Conservation (phyloP, 64 coral and sea anemone genomes). For the Trachythela sp. region DNA sequence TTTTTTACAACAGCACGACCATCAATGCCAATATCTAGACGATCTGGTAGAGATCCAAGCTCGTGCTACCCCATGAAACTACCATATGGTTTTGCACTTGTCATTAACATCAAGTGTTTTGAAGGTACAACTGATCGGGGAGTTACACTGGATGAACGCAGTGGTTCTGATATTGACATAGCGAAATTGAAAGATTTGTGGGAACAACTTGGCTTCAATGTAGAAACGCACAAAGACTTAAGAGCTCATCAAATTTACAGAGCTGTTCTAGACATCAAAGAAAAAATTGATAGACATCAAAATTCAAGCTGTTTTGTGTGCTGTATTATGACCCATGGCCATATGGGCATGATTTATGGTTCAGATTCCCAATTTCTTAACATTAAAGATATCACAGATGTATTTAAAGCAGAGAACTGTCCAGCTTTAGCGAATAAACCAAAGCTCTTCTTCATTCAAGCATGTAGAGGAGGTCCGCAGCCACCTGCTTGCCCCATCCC, state of each 20-base stretch:
- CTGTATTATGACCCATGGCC: constrained; percentile 73
- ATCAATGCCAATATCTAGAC: too few relatives aligned
- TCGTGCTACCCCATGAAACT: not conserved
- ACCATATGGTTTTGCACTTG: constrained; percentile 62
- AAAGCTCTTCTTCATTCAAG: constrained; percentile 90
- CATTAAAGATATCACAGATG: constrained; percentile 47
- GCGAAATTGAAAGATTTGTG: constrained; percentile 55
- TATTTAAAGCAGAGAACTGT: constrained; percentile 65
- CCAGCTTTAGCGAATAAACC: constrained; percentile 55
- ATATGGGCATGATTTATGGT: constrained; percentile 67
- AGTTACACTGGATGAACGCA: constrained; percentile 24
- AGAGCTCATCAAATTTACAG: constrained; percentile 48
- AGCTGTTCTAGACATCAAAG: constrained; percentile 37
- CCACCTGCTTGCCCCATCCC: too few relatives aligned
- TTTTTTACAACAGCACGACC: too few relatives aligned
- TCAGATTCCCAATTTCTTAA: constrained; percentile 47
- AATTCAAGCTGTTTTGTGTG: constrained; percentile 80
- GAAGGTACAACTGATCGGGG: not conserved
- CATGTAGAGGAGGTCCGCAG: constrained; percentile 50
- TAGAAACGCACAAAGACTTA: constrained; percentile 12
- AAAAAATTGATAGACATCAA: constrained; percentile 40
- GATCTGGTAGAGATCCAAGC: too few relatives aligned
- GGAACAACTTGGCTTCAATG: constrained; percentile 55
- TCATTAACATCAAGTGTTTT: constrained; percentile 70
- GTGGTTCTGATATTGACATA: constrained; percentile 61